Evolutionary conservation across 2,888 invertebrate species (phyloP).

Genomic region (Seira musarum): DNA sequence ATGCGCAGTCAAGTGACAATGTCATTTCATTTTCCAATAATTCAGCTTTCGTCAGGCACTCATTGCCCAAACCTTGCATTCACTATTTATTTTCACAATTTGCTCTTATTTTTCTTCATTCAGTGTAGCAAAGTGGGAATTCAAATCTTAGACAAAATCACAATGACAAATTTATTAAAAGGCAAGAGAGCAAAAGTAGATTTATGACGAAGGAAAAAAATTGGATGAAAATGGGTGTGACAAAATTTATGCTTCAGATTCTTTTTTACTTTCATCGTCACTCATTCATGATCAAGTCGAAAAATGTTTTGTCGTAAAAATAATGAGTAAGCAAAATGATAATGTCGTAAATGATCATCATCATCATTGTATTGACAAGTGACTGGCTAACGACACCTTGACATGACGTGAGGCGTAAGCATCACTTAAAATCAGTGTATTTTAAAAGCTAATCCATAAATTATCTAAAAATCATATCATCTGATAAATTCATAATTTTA

Average conservation of each 20-base stretch:
- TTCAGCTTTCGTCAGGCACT: too few relatives aligned
- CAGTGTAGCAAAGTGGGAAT: too few relatives aligned
- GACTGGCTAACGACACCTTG: slow-evolving; percentile 32
- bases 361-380: slow-evolving; percentile 25
- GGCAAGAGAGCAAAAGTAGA: slow-evolving; percentile 4
- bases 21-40: too few relatives aligned
- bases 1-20: too few relatives aligned
- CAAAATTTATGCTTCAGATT: slow-evolving; percentile 20
- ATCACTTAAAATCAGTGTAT: not conserved
- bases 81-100: too few relatives aligned
- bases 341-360: slow-evolving; percentile 1
- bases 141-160: too few relatives aligned
- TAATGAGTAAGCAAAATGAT: slow-evolving; percentile 23
- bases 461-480: not conserved
- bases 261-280: slow-evolving; percentile 21
- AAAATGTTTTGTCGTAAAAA: too few relatives aligned
- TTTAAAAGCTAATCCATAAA: slow-evolving; percentile 17
- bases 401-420: slow-evolving; percentile 20
- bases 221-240: slow-evolving; percentile 38
- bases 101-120: too few relatives aligned
- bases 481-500: slow-evolving; percentile 17
- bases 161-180: slow-evolving; percentile 1
- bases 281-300: not conserved
- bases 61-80: too few relatives aligned
- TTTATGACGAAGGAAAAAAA: too few relatives aligned